A percentile compares a stretch with the other conserved stretches of the same genome.
Conservation (phyloP, 2,888 invertebrate genomes). For the Drosophila antonietae region DNA sequence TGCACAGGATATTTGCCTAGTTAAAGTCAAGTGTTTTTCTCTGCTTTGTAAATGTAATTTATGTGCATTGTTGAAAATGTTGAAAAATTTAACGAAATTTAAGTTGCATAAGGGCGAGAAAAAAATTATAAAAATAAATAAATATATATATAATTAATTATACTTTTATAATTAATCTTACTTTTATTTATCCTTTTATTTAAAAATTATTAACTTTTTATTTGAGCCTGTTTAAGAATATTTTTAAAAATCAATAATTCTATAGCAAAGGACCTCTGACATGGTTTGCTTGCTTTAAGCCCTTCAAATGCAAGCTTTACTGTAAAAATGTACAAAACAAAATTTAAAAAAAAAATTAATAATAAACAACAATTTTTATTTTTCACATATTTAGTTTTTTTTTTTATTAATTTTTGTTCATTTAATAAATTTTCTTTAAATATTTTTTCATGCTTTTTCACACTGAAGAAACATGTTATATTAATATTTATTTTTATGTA, state of each 20-base stretch:
- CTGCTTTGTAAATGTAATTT: constrained; percentile 30
- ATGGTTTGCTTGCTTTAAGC: no score
- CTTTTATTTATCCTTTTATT: no score
- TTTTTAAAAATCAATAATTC: no score
- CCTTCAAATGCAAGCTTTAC: background rate
- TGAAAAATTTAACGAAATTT: background rate
- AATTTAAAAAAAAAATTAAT: background rate
- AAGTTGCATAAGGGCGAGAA: no score
- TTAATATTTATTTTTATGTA: constrained; percentile 4
- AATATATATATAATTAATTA: no score
- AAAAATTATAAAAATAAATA: no score
- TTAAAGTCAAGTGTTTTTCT: constrained; percentile 43
- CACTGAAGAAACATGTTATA: constrained; percentile 59
- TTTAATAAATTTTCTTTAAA: constrained; percentile 57
- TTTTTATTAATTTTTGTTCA: constrained; percentile 31
- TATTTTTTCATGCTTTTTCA: constrained; percentile 52
- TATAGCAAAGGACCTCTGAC: background rate
- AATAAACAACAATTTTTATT: constrained; percentile 18
- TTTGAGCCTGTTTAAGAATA: no score
- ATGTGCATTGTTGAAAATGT: constrained; percentile 24
- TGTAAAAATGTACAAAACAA: background rate
- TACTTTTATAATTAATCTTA: no score
- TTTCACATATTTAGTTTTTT: constrained; percentile 70
- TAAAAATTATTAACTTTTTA: no score
- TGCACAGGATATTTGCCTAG: constrained; percentile 70